Conservation (phyloP, 2,113 vertebrate genomes). For the Etheostoma spectabile region DNA sequence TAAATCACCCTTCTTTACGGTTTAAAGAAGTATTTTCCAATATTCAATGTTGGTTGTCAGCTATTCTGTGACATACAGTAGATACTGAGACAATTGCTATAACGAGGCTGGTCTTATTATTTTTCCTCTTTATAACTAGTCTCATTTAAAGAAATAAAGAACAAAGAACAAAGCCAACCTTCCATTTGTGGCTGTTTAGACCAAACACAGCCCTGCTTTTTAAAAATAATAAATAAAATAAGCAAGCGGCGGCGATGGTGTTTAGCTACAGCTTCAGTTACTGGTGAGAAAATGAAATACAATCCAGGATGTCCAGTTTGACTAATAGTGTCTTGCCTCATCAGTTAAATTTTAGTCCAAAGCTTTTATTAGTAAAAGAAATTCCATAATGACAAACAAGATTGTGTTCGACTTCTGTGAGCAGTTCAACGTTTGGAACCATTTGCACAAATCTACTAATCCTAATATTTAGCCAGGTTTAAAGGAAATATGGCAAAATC, state of each 20-base stretch:
- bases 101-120: background rate
- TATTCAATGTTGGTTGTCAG: background rate
- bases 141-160: background rate
- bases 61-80: background rate
- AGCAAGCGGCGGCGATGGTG: background rate
- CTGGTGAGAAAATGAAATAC: background rate
- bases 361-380: background rate
- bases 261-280: background rate
- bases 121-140: background rate
- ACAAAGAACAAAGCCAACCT: background rate
- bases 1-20: background rate
- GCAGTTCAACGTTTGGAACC: constrained; percentile 32
- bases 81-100: background rate
- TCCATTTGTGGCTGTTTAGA: too few relatives aligned
- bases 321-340: background rate
- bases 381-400: background rate
- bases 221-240: background rate
- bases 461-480: constrained; percentile 42
- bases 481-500: constrained; percentile 43
- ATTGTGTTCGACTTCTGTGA: background rate
- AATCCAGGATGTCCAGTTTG: background rate
- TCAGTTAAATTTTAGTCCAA: background rate
- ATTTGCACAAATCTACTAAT: constrained; percentile 17
- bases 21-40: background rate
- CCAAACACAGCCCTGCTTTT: background rate